Evolutionary conservation across 2,888 invertebrate genomes (phyloP).

Genomic region (Dromius quadrimaculatus): DNA sequence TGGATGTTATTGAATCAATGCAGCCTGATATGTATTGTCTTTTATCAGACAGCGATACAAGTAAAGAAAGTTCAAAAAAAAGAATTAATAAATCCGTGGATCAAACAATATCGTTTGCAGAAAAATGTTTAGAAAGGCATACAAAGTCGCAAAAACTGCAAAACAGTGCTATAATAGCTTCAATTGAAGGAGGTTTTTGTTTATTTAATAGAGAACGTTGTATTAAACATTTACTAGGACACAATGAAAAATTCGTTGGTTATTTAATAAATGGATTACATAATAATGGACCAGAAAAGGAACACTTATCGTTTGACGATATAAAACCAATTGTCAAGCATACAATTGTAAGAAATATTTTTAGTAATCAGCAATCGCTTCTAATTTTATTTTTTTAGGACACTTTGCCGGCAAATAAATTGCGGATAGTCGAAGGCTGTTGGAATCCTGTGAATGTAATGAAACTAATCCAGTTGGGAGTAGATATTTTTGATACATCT

Average conservation of each 20-base stretch:
- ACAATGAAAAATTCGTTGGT: constrained; percentile 74
- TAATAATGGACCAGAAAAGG: constrained; percentile 75
- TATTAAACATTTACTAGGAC: constrained; percentile 72
- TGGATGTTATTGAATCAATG: constrained; percentile 81
- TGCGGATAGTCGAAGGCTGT: constrained; percentile 81
- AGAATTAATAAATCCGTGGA: constrained; percentile 79
- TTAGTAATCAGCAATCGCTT: constrained; percentile 11
- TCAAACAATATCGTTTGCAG: constrained; percentile 76
- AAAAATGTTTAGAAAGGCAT: constrained; percentile 77
- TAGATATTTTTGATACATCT: constrained; percentile 91
- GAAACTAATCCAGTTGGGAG: constrained; percentile 79
- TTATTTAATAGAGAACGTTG: constrained; percentile 74
- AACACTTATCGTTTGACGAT: constrained; percentile 69
- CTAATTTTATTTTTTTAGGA: constrained; percentile 66
- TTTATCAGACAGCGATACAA: constrained; percentile 83
- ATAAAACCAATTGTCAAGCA: constrained; percentile 74
- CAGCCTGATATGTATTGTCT: constrained; percentile 86
- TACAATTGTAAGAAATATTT: constrained; percentile 69
- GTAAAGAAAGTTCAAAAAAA: constrained; percentile 76
- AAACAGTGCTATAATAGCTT: constrained; percentile 72
- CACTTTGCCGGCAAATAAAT: constrained; percentile 75
- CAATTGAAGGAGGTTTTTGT: constrained; percentile 81
- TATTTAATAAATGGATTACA: constrained; percentile 87
- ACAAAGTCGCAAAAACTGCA: constrained; percentile 70
- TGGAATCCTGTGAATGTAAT: constrained; percentile 82